phyloP scores from a whole-genome alignment of 2,113 vertebrate genomes.

The Dendropsophus ebraccatus region DNA sequence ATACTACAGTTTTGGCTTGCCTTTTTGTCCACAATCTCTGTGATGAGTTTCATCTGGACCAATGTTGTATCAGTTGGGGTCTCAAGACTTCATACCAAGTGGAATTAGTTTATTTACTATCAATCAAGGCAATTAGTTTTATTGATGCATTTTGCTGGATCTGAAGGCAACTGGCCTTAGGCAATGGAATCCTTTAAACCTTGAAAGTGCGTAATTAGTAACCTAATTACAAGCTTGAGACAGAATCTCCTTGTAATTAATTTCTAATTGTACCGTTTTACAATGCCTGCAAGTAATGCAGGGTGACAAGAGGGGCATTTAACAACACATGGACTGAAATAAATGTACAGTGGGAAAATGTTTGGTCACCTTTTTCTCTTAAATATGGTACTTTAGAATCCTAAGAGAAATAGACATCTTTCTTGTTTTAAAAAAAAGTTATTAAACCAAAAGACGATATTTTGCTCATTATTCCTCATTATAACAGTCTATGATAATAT shows the following conservation, averaged over 20 bases:
- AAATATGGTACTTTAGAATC: background rate
- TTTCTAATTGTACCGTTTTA: slow-evolving; percentile 42
- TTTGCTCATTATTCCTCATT: background rate
- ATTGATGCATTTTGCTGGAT: slow-evolving; percentile 19
- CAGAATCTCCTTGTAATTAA: slow-evolving; percentile 51
- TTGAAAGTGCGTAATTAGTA: slow-evolving; percentile 36
- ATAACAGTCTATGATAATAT: background rate
- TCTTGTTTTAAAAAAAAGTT: background rate
- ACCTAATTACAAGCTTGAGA: slow-evolving; percentile 38
- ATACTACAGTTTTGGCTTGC: background rate
- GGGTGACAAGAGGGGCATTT: background rate
- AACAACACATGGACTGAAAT: background rate
- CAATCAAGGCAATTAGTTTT: background rate
- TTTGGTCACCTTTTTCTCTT: background rate
- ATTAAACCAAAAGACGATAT: background rate
- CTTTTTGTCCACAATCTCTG: background rate
- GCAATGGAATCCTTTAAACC: slow-evolving; percentile 37
- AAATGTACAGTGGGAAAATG: background rate
- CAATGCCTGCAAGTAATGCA: slow-evolving; percentile 9
- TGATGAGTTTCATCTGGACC: background rate
- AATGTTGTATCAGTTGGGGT: background rate
- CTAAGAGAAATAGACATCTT: background rate
- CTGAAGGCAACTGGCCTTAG: slow-evolving; percentile 18
- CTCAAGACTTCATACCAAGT: background rate
- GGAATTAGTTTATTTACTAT: slow-evolving; percentile 9